Evolutionary conservation across 2,113 vertebrate species (phyloP).

Genomic region (Cheirogaleus medius): DNA sequence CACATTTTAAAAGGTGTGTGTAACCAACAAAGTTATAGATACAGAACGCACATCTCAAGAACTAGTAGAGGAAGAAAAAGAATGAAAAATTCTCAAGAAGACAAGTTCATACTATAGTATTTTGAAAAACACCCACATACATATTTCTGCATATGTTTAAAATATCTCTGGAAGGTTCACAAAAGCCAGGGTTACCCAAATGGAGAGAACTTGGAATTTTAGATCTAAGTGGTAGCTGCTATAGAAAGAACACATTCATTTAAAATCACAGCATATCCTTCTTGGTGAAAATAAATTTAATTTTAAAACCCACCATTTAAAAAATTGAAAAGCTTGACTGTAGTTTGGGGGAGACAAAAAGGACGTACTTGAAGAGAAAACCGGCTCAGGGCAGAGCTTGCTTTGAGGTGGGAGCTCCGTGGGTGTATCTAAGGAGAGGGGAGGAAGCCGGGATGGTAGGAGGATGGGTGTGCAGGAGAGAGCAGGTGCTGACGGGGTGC

Average conservation of each 20-base stretch:
- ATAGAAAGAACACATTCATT: too few relatives aligned
- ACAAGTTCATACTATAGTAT: too few relatives aligned
- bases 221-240: accelerated
- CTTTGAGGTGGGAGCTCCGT: accelerated
- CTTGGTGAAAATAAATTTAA: background rate
- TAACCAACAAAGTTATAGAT: background rate
- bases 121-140: background rate
- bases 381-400: background rate
- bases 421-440: background rate
- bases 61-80: background rate
- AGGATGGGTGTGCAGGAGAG: accelerated
- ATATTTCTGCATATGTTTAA: accelerated
- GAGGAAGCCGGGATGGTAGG: too few relatives aligned
- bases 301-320: background rate
- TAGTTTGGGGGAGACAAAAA: background rate
- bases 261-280: accelerated
- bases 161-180: background rate
- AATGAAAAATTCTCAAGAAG: background rate
- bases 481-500: too few relatives aligned
- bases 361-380: accelerated
- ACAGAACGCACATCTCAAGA: too few relatives aligned
- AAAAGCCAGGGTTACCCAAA: too few relatives aligned
- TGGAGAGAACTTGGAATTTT: background rate
- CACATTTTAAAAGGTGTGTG: too few relatives aligned
- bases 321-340: too few relatives aligned